Conservation (phyloP, 1,140 invertebrate species). For the Diachasma alloeum region DNA sequence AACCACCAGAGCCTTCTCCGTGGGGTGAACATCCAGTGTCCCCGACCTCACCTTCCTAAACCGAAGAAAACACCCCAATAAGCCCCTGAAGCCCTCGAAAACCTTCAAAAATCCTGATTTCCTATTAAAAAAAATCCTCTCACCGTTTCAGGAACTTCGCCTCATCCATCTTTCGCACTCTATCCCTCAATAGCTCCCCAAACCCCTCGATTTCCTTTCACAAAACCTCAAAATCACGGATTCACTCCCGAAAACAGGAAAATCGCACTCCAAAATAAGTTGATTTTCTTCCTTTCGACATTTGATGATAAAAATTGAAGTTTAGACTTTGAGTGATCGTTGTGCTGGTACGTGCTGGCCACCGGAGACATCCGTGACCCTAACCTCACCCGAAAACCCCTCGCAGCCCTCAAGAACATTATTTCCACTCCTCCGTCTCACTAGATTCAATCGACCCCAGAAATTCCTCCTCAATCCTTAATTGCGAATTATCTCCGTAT, state of each 20-base stretch:
- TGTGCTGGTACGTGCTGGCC: too few relatives aligned
- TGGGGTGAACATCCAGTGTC: slow-evolving; percentile 88
- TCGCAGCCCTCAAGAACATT: too few relatives aligned
- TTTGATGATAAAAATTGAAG: background rate
- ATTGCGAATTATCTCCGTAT: too few relatives aligned
- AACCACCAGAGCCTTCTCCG: slow-evolving; percentile 87
- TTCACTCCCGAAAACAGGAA: background rate
- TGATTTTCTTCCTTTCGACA: background rate
- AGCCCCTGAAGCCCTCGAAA: background rate
- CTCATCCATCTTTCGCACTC: slow-evolving; percentile 54
- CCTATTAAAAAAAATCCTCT: slow-evolving; percentile 63
- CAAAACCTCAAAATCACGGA: background rate
- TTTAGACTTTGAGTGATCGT: background rate
- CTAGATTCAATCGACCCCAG: too few relatives aligned
- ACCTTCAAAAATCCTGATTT: slow-evolving; percentile 33
- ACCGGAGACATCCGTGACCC: slow-evolving; percentile 10
- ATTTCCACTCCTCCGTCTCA: too few relatives aligned
- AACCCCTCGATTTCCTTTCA: background rate
- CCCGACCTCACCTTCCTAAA: slow-evolving; percentile 82
- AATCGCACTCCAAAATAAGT: background rate
- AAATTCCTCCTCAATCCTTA: too few relatives aligned
- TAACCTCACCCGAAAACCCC: background rate
- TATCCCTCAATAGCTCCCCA: background rate
- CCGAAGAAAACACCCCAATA: background rate
- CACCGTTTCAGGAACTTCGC: slow-evolving; percentile 60